Percentiles rank a stretch among this genome's conserved stretches.
Conservation (phyloP, 2,888 invertebrate species). For the Tetanocera ferruginea region DNA sequence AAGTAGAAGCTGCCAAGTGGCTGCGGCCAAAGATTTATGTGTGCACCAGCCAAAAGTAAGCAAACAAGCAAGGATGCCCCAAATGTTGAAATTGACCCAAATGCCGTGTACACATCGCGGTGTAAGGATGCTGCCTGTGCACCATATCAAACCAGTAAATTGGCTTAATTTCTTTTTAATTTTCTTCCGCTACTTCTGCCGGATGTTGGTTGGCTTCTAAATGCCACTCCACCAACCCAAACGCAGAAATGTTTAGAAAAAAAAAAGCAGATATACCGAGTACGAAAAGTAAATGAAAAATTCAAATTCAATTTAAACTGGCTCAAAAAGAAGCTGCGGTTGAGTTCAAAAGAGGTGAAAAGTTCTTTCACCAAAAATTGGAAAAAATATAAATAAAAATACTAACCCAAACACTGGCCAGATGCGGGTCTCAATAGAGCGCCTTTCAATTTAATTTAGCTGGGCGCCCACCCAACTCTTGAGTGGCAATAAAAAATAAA, state of each 20-base stretch:
- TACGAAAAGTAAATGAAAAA: slow-evolving; percentile 35
- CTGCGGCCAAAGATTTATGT: slow-evolving; percentile 63
- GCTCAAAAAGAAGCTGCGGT: slow-evolving; percentile 36
- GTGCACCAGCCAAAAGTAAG: slow-evolving; percentile 49
- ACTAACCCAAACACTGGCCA: not conserved
- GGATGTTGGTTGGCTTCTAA: slow-evolving; percentile 9
- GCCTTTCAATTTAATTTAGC: slow-evolving; percentile 44
- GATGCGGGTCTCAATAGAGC: slow-evolving; percentile 11
- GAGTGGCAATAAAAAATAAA: slow-evolving; percentile 46
- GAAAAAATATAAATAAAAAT: not conserved
- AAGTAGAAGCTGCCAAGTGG: slow-evolving; percentile 48
- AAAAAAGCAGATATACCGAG: not conserved
- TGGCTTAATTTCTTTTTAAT: slow-evolving; percentile 69
- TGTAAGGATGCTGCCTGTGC: slow-evolving; percentile 13
- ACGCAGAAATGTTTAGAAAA: not conserved
- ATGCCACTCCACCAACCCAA: slow-evolving; percentile 38
- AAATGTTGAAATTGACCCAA: slow-evolving; percentile 57
- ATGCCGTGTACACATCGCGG: slow-evolving; percentile 10
- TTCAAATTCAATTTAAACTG: slow-evolving; percentile 62
- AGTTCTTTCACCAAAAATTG: slow-evolving; percentile 32
- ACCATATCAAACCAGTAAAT: slow-evolving; percentile 57
- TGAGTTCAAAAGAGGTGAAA: slow-evolving; percentile 49
- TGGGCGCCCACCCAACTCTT: slow-evolving; percentile 27
- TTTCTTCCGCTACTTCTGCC: slow-evolving; percentile 59
- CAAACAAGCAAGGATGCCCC: not conserved